Base-by-base conservation (phyloP, 2,888 invertebrate species). In the Parnassius smintheus region DNA sequence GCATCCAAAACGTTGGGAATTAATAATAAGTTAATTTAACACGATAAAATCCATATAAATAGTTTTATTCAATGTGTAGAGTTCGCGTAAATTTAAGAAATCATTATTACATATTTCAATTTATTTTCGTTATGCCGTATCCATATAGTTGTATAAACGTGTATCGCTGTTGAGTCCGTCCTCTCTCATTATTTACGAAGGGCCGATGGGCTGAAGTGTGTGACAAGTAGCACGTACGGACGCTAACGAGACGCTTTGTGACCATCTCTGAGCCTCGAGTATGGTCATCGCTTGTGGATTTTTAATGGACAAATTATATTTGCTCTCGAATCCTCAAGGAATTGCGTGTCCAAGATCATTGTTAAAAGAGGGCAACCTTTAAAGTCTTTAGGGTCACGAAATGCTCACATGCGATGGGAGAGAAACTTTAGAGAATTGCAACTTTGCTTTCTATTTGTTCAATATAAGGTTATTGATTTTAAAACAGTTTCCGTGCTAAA, bases 161-260 rank as follows among this genome's bases (percentile, higher is more conserved):
- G 71, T 77, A 72, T 73, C 75, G 72, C 71, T 75, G 72, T 78
- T 84, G 81, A 82, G 83, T 80, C 64, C 60, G 48, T 75, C 77
- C 85, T 86, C 78, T 79, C 90, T 90, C 89, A 91, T 91, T 91
- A 91, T 91, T 91, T 91, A 90, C 88, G 89, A 89, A 90, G 91
- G 90, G 88, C 90, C 86, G 88, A 86, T 85, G 85, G 86, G 78
- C 76, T 88, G 86, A 86, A 88, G 89, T 87, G 88, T 86, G 89
- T 87, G 91, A 89, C 88, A 84, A 78, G 82, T 86, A 89, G 89
- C 91, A 91, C 91, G 91, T 91, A 83, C 88, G 83, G 74, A 67
- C 84, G 82, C 89, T 92, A 92, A 92, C 92, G 92, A 92, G 92
- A 91, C 86, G 88, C 86, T 91, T 91, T 91, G 91, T 91, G 91